phyloP scores from a whole-genome alignment of 2,888 invertebrate species.

The Drosophila niveifrons region DNA sequence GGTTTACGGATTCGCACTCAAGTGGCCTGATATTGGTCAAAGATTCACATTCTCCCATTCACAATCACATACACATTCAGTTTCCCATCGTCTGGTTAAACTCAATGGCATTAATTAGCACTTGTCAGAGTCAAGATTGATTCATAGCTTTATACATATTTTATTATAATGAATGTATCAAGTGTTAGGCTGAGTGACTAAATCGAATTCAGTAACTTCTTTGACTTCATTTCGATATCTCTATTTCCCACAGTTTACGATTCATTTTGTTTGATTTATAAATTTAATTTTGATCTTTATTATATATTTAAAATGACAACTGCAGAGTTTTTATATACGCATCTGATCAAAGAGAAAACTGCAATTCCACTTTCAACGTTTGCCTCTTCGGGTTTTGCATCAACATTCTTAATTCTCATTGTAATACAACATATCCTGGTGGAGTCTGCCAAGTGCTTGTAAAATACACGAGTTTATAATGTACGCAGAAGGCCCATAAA shows the following conservation, averaged over 20 bases:
- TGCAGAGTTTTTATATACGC: background rate
- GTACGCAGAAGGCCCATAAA: slow-evolving; percentile 74
- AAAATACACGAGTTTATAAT: slow-evolving; percentile 70
- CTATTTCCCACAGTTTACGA: background rate
- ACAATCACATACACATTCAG: slow-evolving; percentile 14
- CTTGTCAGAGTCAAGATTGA: slow-evolving; percentile 32
- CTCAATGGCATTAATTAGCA: slow-evolving; percentile 38
- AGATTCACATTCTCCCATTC: slow-evolving; percentile 12
- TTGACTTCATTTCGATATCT: background rate
- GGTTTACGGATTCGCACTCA: slow-evolving; percentile 15
- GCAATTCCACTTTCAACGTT: background rate
- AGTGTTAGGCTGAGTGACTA: background rate
- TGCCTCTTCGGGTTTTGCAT: background rate
- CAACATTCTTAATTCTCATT: slow-evolving; percentile 43
- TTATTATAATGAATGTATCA: slow-evolving; percentile 22
- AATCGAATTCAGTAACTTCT: background rate
- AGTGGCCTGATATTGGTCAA: too few species aligned
- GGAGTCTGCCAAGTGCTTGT: slow-evolving; percentile 72
- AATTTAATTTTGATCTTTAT: background rate
- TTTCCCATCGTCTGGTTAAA: background rate
- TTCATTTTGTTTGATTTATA: background rate
- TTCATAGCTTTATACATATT: slow-evolving; percentile 21
- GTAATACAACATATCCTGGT: slow-evolving; percentile 68
- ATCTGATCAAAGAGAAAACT: background rate
- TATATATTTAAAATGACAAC: background rate